Conservation (phyloP, 1,140 invertebrate genomes). For the Ptiloglossa arizonensis region DNA sequence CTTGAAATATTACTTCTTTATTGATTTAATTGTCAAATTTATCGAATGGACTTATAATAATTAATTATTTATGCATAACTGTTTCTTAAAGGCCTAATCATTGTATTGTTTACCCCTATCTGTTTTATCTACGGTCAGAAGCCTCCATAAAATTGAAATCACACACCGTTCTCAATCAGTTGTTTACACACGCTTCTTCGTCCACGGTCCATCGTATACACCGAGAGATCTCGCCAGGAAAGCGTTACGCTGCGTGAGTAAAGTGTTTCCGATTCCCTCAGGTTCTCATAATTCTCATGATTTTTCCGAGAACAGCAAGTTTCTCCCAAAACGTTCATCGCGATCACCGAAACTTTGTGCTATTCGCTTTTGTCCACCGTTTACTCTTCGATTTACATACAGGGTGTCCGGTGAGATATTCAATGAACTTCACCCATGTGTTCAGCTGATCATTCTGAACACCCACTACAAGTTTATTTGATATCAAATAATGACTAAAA, state of each 20-base stretch:
- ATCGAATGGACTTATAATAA: no score
- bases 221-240: constrained; percentile 74
- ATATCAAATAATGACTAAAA: no score
- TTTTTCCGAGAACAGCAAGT: background rate
- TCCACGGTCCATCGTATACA: constrained; percentile 70
- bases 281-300: fast-evolving
- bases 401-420: no score
- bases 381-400: background rate
- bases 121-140: background rate
- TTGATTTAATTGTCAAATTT: no score
- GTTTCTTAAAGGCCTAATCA: no score
- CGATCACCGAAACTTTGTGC: background rate
- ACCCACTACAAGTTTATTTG: no score
- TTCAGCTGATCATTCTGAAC: no score
- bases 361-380: background rate
- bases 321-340: constrained; percentile 9
- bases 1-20: no score
- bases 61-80: no score
- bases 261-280: background rate
- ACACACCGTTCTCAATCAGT: constrained; percentile 74
- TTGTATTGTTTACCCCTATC: no score
- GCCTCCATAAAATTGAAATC: constrained; percentile 8
- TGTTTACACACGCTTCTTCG: constrained; percentile 69
- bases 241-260: constrained; percentile 60
- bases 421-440: no score